A percentile compares a stretch with the other conserved stretches of the same genome.
Conservation (phyloP, 2,888 invertebrate genomes). For the Nudaria mundana region DNA sequence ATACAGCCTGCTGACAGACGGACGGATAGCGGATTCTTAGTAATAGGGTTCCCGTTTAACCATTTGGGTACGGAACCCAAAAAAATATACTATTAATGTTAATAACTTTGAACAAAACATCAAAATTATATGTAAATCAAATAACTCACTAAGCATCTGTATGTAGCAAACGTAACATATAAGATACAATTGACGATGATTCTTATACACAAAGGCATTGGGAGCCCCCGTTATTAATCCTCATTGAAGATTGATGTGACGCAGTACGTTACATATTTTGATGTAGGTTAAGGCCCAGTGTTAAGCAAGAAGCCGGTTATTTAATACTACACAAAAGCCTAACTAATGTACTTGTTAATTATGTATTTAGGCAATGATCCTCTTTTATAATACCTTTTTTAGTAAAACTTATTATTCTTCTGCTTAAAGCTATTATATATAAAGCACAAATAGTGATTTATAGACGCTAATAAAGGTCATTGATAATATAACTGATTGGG, state of each 20-base stretch:
- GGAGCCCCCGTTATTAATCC: conserved; percentile 62
- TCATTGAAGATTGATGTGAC: conserved; percentile 69
- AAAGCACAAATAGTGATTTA: conserved; percentile 10
- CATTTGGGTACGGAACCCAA: too few species aligned
- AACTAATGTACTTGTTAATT: conserved; percentile 39
- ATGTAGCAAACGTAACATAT: conserved; percentile 46
- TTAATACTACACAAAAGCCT: conserved; percentile 43
- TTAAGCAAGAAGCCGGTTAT: conserved; percentile 34
- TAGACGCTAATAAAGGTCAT: conserved; percentile 9
- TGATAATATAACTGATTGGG: conserved; percentile 4
- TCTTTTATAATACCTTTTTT: conserved; percentile 11
- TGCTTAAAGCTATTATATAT: conserved; percentile 1
- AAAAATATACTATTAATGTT: too few species aligned
- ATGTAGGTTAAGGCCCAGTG: conserved; percentile 61
- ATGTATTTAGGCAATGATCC: conserved; percentile 31
- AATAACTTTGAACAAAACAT: too few species aligned
- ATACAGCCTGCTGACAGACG: too few species aligned
- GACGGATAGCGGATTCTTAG: too few species aligned
- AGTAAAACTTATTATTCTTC: conserved; percentile 6
- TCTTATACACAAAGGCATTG: conserved; percentile 57
- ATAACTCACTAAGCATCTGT: too few species aligned
- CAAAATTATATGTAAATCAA: too few species aligned
- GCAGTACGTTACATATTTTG: conserved; percentile 55
- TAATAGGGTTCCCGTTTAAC: too few species aligned
- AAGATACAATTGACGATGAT: conserved; percentile 66